These are phyloP conservation scores for Chelmon rostratus DNA, from an alignment of 2,797 vertebrate species.

Conservation along the genomic window DNA sequence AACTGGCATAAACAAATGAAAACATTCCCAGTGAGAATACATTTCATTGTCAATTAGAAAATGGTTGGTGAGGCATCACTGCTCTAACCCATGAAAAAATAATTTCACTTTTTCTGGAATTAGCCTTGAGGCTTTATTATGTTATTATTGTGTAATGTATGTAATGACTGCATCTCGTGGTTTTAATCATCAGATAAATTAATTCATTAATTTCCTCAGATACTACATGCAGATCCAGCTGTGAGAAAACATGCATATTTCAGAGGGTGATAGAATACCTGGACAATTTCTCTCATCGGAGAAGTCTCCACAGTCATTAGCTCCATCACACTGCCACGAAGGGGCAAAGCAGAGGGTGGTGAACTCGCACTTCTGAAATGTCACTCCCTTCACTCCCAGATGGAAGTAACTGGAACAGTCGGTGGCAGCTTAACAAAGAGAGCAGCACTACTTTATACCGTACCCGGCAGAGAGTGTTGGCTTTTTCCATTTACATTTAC, in stretches of 20 bases:
- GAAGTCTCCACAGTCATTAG: slow-evolving; percentile 97
- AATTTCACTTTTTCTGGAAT: no score
- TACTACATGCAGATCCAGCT: neutral
- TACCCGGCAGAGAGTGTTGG: neutral
- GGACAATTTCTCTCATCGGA: slow-evolving; percentile 95
- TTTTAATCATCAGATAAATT: no score
- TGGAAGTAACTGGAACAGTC: slow-evolving; percentile 96
- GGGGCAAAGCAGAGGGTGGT: slow-evolving; percentile 95
- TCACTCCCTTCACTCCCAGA: slow-evolving; percentile 93
- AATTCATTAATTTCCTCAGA: neutral
- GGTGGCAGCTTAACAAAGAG: slow-evolving; percentile 86
- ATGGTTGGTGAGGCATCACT: no score
- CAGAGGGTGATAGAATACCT: slow-evolving; percentile 71
- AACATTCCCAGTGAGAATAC: no score
- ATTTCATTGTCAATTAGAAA: no score
- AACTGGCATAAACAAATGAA: no score
- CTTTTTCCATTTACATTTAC: neutral
- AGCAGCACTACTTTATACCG: slow-evolving; percentile 20
- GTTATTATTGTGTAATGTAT: no score
- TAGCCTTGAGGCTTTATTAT: no score
- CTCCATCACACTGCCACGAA: slow-evolving; percentile 94
- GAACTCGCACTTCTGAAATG: slow-evolving; percentile 95
- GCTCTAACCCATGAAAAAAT: slow-evolving; percentile 8
- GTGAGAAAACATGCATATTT: neutral
- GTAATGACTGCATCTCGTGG: no score